phyloP scores from a whole-genome alignment of 2,797 vertebrate genomes.

The Momotus momota region DNA sequence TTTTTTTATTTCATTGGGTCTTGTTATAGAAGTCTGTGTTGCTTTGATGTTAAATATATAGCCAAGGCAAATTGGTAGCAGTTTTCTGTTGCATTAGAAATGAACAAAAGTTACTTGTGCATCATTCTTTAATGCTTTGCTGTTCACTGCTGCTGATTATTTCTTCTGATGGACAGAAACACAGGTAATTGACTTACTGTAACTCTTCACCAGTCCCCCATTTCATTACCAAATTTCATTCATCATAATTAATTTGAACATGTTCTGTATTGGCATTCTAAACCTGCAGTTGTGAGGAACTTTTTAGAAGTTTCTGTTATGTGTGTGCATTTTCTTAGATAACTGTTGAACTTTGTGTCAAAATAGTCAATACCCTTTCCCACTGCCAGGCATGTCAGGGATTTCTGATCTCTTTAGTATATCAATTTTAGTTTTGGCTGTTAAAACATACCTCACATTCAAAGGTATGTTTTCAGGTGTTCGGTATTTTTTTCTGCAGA shows the following conservation, averaged over 20 bases:
- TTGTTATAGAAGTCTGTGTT: background rate
- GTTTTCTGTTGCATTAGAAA: background rate
- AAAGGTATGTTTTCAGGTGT: background rate
- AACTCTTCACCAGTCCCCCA: background rate
- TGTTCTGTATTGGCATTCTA: background rate
- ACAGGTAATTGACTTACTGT: constrained; percentile 71
- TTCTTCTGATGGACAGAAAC: constrained; percentile 66
- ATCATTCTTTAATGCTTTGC: constrained; percentile 67
- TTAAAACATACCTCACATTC: background rate
- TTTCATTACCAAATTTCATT: constrained; percentile 10
- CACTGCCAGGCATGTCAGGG: fast-evolving
- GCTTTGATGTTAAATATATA: background rate
- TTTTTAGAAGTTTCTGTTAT: background rate
- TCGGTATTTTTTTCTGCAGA: background rate
- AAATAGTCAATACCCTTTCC: background rate
- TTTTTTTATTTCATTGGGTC: background rate
- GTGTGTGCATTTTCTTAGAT: background rate
- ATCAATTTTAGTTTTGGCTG: background rate
- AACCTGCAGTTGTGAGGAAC: background rate
- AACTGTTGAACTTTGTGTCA: background rate
- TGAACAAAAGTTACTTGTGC: background rate
- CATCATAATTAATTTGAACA: background rate
- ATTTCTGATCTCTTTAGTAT: background rate
- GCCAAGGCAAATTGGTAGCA: background rate
- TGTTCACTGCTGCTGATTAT: constrained; percentile 67